Evolutionary conservation across 2,113 vertebrate species (phyloP), one percentile per base, ranked within the genome.

Genomic region (Ovibos moschatus): DNA sequence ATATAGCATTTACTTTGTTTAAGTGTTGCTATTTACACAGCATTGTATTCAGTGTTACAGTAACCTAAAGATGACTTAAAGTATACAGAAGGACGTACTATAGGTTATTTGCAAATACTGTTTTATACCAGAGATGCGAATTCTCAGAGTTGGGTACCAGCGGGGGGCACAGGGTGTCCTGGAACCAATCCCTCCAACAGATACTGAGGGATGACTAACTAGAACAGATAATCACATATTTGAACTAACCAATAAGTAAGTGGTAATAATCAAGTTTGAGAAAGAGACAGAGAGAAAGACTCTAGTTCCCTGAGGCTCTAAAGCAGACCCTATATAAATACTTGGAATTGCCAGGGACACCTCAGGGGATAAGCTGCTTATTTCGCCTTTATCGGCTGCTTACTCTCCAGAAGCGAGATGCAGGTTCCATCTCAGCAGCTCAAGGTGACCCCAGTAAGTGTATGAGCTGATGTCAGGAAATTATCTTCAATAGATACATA

Each of bases 321-420:
- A 58, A 87, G 60, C 21, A 60, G 40, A 50, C 3, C 62, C 57
- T 57, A 62, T 7, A 33, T 8, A 86, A 74, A 88, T 25, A 33
- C 40, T 64, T 47, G 8, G 14, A 43, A 43, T 30, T 43, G 40
- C 55, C 50, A 60, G 21, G 45, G 40, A 71, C 3, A 21, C 3
- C 45, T 89, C 5, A 21, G 62, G 33, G 57, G 11, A 84, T 45
- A 5, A 81, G 23, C 11, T n/a, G 43, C 28, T 55, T 27, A 82
- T 51, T 50, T 87, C 1, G 21, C 84, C 57, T 78, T 60, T 89
- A 60, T 21, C 27, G 2, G 71, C 17, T 40, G 19, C 78, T 94
- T 43, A 30, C 19, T 88, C 67, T 81, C 27, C 60, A 13, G 43
- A 89, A 92, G 58, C 57, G 53, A 92, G 76, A 92, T 33, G n/a